A percentile compares a stretch with the other conserved stretches of the same genome.
Evolutionary conservation across 2,113 vertebrate genomes (phyloP).

Genomic region (Tupaia tana): DNA sequence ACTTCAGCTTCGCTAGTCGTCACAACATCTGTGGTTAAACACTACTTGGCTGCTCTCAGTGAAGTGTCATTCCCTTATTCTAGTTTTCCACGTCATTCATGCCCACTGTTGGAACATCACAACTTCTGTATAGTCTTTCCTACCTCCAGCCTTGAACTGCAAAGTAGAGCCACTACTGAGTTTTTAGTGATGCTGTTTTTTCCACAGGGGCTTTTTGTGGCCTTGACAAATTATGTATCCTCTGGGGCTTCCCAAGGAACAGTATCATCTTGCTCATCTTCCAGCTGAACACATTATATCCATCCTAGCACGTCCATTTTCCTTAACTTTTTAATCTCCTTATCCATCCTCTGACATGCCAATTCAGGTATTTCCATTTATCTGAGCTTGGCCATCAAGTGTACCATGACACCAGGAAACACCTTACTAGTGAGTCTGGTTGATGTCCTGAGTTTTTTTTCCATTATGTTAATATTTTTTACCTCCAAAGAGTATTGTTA

Average conservation of each 20-base stretch:
- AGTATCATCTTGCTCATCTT: not conserved
- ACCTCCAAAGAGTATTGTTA: not conserved
- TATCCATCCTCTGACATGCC: not conserved
- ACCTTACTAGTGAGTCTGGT: not conserved
- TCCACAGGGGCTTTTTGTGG: not conserved
- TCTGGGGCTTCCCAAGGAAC: not conserved
- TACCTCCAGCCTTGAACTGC: not conserved
- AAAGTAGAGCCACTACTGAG: not conserved
- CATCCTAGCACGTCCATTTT: not conserved
- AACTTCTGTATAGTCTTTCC: not conserved
- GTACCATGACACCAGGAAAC: not conserved
- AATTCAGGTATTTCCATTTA: not conserved
- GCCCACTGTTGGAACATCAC: not conserved
- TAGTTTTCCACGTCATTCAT: not conserved
- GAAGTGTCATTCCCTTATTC: not conserved
- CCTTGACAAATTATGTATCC: not conserved
- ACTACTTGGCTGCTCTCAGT: not conserved
- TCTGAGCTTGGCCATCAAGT: not conserved
- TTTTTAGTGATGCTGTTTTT: not conserved
- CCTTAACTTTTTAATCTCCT: slow-evolving; percentile 17
- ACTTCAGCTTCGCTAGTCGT: not conserved
- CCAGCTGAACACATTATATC: not conserved
- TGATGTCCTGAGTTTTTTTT: not conserved
- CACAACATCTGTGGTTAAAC: not conserved
- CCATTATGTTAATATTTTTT: not conserved